Percentiles rank a stretch among this genome's conserved stretches.
These are phyloP conservation scores for Caenorhabditis tropicalis DNA, from an alignment of 1,140 invertebrate genomes.

Conservation along the genomic window DNA sequence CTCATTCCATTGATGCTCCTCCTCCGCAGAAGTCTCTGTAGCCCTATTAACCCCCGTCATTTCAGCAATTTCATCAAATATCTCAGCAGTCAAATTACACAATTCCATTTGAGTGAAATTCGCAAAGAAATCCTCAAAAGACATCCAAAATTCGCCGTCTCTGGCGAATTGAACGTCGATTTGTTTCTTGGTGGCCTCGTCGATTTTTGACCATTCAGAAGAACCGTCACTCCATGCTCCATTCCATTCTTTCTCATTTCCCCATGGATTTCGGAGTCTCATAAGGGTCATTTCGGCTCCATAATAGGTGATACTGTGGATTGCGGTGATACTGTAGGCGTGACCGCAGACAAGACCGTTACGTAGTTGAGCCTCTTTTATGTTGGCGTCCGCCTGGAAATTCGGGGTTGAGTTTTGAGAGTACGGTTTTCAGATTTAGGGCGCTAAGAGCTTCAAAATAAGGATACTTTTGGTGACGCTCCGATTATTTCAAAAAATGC, in stretches of 20 bases:
- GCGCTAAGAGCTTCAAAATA: not conserved
- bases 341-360: constrained; percentile 77
- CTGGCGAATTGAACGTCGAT: constrained; percentile 90
- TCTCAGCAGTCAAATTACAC: constrained; percentile 94
- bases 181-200: constrained; percentile 84
- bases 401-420: not conserved
- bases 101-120: constrained; percentile 81
- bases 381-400: constrained; percentile 15
- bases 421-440: not conserved
- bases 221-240: constrained; percentile 92
- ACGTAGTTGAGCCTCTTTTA: not conserved
- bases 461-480: not conserved
- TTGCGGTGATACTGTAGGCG: constrained; percentile 89
- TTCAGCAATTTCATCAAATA: constrained; percentile 78
- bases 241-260: constrained; percentile 94
- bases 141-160: constrained; percentile 82
- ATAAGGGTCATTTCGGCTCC: constrained; percentile 78
- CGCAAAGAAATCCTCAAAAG: constrained; percentile 73
- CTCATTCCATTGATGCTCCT: constrained; percentile 22
- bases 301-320: constrained; percentile 81
- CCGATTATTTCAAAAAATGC: no score
- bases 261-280: constrained; percentile 93
- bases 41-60: constrained; percentile 79
- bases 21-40: constrained; percentile 83
- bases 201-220: constrained; percentile 89